Conservation (phyloP, 2,888 invertebrate species). For the Agrypnus murinus region DNA sequence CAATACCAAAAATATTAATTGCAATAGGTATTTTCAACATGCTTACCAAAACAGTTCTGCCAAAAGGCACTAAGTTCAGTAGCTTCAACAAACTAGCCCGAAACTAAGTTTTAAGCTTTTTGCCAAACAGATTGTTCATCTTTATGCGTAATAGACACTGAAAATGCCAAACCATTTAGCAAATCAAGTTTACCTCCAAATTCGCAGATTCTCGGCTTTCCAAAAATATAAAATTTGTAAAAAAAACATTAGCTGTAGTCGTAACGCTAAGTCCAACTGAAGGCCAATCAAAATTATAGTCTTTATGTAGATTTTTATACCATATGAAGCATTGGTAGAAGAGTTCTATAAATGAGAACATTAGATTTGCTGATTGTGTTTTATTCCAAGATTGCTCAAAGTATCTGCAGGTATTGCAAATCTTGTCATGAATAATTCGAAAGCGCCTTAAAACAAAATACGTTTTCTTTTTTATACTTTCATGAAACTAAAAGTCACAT, state of each 20-base stretch:
- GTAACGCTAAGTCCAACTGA: slow-evolving; percentile 5
- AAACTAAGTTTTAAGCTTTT: no score
- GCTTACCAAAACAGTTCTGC: no score
- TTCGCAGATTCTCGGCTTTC: slow-evolving; percentile 5
- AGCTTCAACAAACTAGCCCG: no score
- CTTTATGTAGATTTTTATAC: slow-evolving; percentile 17
- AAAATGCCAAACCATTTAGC: no score
- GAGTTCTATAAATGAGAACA: slow-evolving; percentile 4
- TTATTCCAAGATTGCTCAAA: neutral
- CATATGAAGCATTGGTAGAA: slow-evolving; percentile 23
- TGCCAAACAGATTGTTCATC: no score
- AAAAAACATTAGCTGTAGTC: neutral
- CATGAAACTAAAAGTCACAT: neutral
- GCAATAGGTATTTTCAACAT: no score
- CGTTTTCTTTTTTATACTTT: no score
- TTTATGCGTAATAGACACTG: neutral
- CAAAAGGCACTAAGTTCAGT: no score
- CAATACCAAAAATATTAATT: no score
- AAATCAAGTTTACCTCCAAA: neutral
- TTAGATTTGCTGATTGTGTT: slow-evolving; percentile 12
- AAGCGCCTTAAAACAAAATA: slow-evolving; percentile 15
- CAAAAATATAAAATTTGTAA: slow-evolving; percentile 16
- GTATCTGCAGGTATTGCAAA: neutral
- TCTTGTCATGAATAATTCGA: slow-evolving; percentile 17
- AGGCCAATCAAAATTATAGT: neutral